Percentiles rank a stretch among this genome's conserved stretches.
Conservation (phyloP, 2,113 vertebrate genomes). For the Lontra canadensis region DNA sequence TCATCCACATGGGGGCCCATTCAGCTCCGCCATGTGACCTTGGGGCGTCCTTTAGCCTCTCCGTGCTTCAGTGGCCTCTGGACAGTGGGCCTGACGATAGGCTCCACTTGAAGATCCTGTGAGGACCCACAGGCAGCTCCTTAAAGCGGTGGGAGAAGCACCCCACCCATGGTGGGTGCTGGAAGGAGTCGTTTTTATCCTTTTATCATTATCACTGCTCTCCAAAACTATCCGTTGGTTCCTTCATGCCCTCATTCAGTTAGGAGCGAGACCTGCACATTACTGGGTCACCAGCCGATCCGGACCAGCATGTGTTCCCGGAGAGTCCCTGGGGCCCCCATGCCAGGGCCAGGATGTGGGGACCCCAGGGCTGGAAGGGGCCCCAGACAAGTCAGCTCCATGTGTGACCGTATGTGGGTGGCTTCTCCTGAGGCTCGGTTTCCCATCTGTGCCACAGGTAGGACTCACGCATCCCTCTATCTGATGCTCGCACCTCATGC, state of each 20-base stretch:
- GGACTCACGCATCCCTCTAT: accelerated
- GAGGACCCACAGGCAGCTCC: not conserved
- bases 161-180: accelerated
- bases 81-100: not conserved
- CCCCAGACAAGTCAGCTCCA: not conserved
- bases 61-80: not conserved
- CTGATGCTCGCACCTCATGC: no score
- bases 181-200: accelerated
- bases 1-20: no score
- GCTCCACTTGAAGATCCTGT: accelerated
- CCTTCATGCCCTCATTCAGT: no score
- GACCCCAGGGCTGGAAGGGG: not conserved
- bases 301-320: not conserved
- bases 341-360: not conserved
- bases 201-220: accelerated
- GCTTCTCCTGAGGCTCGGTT: no score
- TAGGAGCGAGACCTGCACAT: accelerated
- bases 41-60: not conserved
- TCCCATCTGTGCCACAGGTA: accelerated
- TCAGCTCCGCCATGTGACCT: not conserved
- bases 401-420: accelerated
- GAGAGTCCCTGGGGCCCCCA: not conserved
- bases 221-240: accelerated
- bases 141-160: not conserved
- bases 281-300: not conserved